A percentile compares a stretch with the other conserved stretches of the same genome.
These are phyloP conservation scores for Larimichthys polyactis DNA, from an alignment of 2,113 vertebrate genomes.

Conservation along the genomic window DNA sequence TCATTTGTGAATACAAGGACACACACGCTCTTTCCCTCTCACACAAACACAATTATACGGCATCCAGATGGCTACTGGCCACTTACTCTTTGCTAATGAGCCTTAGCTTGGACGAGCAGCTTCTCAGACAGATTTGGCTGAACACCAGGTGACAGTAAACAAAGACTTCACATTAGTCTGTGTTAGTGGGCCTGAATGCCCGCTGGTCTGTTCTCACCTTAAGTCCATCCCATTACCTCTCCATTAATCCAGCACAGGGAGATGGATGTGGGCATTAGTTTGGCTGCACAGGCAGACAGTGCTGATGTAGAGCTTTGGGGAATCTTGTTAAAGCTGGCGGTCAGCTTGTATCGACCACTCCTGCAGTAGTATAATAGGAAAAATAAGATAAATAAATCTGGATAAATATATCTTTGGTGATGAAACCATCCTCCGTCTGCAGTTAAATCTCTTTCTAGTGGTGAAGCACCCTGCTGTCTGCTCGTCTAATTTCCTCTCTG, in stretches of 20 bases:
- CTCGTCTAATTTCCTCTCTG: not conserved
- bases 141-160: slow-evolving; percentile 44
- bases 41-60: slow-evolving; percentile 14
- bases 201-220: slow-evolving; percentile 55
- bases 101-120: slow-evolving; percentile 27
- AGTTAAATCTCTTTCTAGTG: not conserved
- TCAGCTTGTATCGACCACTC: slow-evolving; percentile 5
- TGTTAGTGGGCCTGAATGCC: slow-evolving; percentile 5
- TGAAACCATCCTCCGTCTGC: too few species aligned
- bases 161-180: slow-evolving; percentile 34
- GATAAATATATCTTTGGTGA: too few species aligned
- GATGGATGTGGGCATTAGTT: slow-evolving; percentile 55
- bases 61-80: slow-evolving; percentile 48
- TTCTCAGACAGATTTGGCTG: slow-evolving; percentile 35
- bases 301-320: not conserved
- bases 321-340: slow-evolving; percentile 15
- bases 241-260: slow-evolving; percentile 49
- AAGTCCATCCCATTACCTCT: slow-evolving; percentile 52
- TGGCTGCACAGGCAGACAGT: not conserved
- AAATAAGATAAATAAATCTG: too few species aligned
- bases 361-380: not conserved
- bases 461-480: not conserved
- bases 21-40: not conserved
- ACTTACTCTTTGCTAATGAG: slow-evolving; percentile 57
- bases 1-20: not conserved